Conservation (phyloP, 2,888 invertebrate genomes). For the Atherix ibis region DNA sequence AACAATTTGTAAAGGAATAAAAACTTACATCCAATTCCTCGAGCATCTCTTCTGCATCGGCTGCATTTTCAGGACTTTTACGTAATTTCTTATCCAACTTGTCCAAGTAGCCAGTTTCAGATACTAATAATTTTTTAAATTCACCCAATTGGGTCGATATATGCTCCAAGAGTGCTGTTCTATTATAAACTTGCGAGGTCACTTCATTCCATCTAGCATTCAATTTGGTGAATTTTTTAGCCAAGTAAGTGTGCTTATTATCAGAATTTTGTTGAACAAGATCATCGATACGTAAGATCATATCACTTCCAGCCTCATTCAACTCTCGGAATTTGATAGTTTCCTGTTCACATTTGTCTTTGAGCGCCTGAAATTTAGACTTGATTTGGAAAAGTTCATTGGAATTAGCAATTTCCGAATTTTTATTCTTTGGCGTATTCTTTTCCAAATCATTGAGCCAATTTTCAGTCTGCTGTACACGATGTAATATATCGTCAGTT, state of each 20-base stretch:
- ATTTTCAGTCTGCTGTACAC: conserved; percentile 29
- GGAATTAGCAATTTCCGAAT: conserved; percentile 43
- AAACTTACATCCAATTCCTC: conserved; percentile 68
- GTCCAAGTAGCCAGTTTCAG: conserved; percentile 59
- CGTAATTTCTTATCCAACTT: conserved; percentile 60
- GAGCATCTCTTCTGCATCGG: conserved; percentile 84
- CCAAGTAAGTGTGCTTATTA: conserved; percentile 41
- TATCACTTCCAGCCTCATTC: conserved; percentile 52
- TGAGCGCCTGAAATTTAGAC: conserved; percentile 50
- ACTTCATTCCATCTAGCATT: conserved; percentile 58
- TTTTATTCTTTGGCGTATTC: conserved; percentile 43
- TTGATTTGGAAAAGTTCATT: conserved; percentile 57
- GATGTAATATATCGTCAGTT: conserved; percentile 23
- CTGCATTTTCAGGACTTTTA: conserved; percentile 50
- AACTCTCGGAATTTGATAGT: conserved; percentile 50
- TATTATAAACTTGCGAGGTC: conserved; percentile 50
- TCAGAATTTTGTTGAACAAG: conserved; percentile 19
- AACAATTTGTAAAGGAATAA: conserved; percentile 5
- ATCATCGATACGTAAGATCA: conserved; percentile 42
- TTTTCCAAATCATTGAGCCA: conserved; percentile 50
- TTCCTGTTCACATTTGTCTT: conserved; percentile 54
- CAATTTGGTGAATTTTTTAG: conserved; percentile 48
- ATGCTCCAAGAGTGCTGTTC: conserved; percentile 50
- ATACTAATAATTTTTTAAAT: conserved; percentile 60
- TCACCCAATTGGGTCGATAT: conserved; percentile 64